Percentiles rank a stretch among this genome's conserved stretches.
Evolutionary conservation across 2,888 invertebrate genomes (phyloP).

Genomic region (Ormyrus labotus): DNA sequence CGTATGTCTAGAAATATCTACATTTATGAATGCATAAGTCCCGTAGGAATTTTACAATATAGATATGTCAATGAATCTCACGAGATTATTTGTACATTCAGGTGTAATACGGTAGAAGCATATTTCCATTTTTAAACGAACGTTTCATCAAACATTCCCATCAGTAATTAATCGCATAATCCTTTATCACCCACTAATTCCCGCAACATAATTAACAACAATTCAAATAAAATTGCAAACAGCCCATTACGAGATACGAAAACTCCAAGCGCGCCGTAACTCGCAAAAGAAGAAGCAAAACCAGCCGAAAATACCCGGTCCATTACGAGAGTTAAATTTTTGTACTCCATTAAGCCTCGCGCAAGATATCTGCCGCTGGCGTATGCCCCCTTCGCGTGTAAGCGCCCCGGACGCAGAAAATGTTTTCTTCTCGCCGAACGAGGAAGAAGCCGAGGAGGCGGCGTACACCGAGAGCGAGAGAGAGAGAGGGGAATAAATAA

Average conservation of each 20-base stretch:
- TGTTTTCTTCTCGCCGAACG: constrained; percentile 19
- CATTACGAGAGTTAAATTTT: constrained; percentile 10
- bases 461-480: not conserved
- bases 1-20: too few relatives aligned
- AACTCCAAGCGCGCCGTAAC: not conserved
- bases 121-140: too few relatives aligned
- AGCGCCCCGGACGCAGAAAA: constrained; percentile 14
- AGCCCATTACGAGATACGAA: not conserved
- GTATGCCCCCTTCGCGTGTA: constrained; percentile 15
- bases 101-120: too few relatives aligned
- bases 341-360: constrained; percentile 23
- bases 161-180: not conserved
- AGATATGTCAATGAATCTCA: too few relatives aligned
- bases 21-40: too few relatives aligned
- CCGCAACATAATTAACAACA: not conserved
- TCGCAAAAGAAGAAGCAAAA: not conserved
- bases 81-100: too few relatives aligned
- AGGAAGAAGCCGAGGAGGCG: not conserved
- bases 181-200: not conserved
- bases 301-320: too few relatives aligned
- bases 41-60: too few relatives aligned
- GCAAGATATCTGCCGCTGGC: constrained; percentile 18
- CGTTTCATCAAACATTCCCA: not conserved
- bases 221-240: not conserved
- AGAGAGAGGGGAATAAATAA: constrained; percentile 47